These are phyloP conservation scores for Chelonus formosanus DNA, from an alignment of 2,888 invertebrate genomes.

Conservation along the genomic window DNA sequence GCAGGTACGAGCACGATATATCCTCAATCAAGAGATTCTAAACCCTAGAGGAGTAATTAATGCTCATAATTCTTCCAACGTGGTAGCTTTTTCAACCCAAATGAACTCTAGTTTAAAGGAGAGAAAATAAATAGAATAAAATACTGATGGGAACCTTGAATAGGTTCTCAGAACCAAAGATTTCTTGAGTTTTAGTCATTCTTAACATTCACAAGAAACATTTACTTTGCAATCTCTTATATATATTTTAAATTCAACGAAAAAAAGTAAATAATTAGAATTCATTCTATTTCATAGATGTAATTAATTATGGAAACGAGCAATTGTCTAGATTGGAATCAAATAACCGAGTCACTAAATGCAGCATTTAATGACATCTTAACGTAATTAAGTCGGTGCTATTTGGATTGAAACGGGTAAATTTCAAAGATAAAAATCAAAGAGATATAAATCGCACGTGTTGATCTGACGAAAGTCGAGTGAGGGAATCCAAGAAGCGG, in stretches of 20 bases:
- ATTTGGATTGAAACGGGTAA: conserved; percentile 26
- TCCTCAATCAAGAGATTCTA: conserved; percentile 50
- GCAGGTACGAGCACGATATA: conserved; percentile 55
- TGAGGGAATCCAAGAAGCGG: conserved; percentile 37
- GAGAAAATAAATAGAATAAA: conserved; percentile 12
- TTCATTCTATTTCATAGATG: conserved; percentile 16
- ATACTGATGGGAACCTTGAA: neutral
- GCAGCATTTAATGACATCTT: conserved; percentile 24
- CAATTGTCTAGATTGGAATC: conserved; percentile 31
- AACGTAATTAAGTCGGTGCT: conserved; percentile 35
- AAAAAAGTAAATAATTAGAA: neutral
- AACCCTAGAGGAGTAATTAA: conserved; percentile 54
- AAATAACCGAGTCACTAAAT: conserved; percentile 29
- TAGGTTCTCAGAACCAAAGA: no score
- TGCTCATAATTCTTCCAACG: conserved; percentile 53
- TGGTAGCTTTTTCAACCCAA: conserved; percentile 32
- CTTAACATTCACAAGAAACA: neutral
- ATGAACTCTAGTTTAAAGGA: conserved; percentile 7
- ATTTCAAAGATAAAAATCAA: conserved; percentile 51
- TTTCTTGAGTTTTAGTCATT: no score
- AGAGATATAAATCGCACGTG: conserved; percentile 55
- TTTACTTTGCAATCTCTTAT: neutral
- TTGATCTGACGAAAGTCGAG: conserved; percentile 47
- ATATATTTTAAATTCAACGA: no score
- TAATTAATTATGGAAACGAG: conserved; percentile 37